Evolutionary conservation across 2,113 vertebrate genomes (phyloP).

Genomic region (Alexandromys fortis): DNA sequence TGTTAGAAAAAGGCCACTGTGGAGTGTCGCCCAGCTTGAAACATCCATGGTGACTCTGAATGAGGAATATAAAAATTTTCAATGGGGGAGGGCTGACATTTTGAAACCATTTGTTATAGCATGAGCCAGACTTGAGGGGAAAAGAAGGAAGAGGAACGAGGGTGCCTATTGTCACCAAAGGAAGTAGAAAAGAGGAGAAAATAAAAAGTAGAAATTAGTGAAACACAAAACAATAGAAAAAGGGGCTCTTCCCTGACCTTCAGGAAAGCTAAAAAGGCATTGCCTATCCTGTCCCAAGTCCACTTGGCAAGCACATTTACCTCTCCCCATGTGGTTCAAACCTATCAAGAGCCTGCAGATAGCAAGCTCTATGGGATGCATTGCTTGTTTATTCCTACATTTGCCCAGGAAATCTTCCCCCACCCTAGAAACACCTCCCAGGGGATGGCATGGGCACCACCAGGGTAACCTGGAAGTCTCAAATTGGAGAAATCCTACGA

Average conservation of each 20-base stretch:
- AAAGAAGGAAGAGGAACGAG: neutral
- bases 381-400: neutral
- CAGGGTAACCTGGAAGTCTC: neutral
- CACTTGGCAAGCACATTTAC: neutral
- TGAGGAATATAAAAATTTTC: neutral
- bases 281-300: neutral
- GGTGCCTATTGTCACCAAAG: neutral
- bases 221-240: neutral
- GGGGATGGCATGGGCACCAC: too few species aligned
- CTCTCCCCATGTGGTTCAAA: neutral
- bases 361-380: neutral
- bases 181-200: neutral
- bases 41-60: neutral
- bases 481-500: neutral
- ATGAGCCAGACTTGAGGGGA: neutral
- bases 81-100: neutral
- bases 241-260: neutral
- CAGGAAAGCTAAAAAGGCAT: neutral
- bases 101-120: neutral
- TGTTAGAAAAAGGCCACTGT: neutral
- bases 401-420: neutral
- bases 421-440: neutral
- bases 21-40: neutral
- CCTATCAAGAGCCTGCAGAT: fast-evolving
- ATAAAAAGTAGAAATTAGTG: neutral